Base-by-base conservation (phyloP, 30 jellyfish, hydroid and myxozoan genomes). In the Aurelia sp. region DNA sequence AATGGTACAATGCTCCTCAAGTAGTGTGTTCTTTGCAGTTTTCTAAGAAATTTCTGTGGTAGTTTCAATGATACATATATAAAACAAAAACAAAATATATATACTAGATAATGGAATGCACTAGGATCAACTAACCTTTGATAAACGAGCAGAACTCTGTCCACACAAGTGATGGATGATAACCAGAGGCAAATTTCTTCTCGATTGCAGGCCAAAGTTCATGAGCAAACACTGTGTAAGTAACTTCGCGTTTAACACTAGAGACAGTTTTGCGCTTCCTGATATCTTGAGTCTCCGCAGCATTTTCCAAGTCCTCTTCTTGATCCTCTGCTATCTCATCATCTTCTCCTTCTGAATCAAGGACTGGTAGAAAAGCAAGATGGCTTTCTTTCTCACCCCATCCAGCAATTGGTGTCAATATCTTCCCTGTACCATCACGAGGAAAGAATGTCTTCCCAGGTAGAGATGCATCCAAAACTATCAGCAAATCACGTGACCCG, bases 131-230 rank as follows among this genome's bases (percentile, higher is more conserved):
- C 7, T 44, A 6, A 44, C 55, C 98, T 87, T 92, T 92, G 59
- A 92, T 86, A 73, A 92, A 92, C 18, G 98, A 92, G 83, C 93
- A 70, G 69, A 92, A 79, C 60, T 92, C 98, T 55, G 89, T 86
- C 98, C 98, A 92, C 9, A 92, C 93, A 50, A 92, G 96, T 5
- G 95, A 73, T 11, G 98, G 98, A 55, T 86, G 97, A 65, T 89
- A 76, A 0, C 75, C 71, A 10, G 83, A 37, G 17, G 68, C 66
- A 23, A 61, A 58, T 62, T 78, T 91, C 69, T 68, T 81, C n/a
- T 76, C 90, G 19, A 92, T 59, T 77, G 7, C 57, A 4, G 95
- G 96, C 98, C 98, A 92, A 3, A 86, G 63, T 62, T 86, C 87
- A 21, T 73, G 76, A 23, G 30, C 92, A 76, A 92, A 86, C 11